A percentile compares a stretch with the other conserved stretches of the same genome.
phyloP scores from a whole-genome alignment of 2,888 invertebrate species.

The Drosophila cracens region DNA sequence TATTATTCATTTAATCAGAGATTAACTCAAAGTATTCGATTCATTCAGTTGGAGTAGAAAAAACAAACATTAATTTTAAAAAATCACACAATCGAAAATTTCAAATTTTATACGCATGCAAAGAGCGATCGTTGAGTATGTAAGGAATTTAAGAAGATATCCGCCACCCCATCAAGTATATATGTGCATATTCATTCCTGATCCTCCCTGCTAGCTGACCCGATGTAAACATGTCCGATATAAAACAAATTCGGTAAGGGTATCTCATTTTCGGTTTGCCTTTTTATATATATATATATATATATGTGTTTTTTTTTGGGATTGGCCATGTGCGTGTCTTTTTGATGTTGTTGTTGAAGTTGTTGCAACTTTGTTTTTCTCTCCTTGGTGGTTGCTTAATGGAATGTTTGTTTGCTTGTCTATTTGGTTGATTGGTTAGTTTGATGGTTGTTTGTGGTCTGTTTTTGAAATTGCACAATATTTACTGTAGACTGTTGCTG shows the following conservation, averaged over 20 bases:
- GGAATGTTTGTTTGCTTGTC: conserved; percentile 21
- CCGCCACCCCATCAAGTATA: neutral
- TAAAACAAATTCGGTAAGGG: neutral
- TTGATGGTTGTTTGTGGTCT: conserved; percentile 38
- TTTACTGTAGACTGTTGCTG: neutral
- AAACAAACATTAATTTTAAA: neutral
- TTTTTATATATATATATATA: neutral
- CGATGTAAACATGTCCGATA: neutral
- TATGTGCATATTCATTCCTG: neutral
- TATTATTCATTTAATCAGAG: neutral
- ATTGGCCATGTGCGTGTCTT: conserved; percentile 20
- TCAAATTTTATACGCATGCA: neutral
- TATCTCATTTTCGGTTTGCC: neutral
- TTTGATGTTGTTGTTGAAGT: neutral
- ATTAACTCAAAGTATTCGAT: neutral
- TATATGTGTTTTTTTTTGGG: neutral
- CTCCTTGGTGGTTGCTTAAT: conserved; percentile 11
- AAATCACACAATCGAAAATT: neutral
- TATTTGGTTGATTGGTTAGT: conserved; percentile 34
- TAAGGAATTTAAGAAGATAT: neutral
- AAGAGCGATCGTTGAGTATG: neutral
- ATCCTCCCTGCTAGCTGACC: neutral
- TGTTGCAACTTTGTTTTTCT: conserved; percentile 2
- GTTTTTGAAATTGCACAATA: conserved; percentile 32
- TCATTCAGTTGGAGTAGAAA: neutral